Evolutionary conservation across 2,888 invertebrate species (phyloP), one percentile per base, ranked within the genome.

Genomic region (Minunthozetes semirufus): DNA sequence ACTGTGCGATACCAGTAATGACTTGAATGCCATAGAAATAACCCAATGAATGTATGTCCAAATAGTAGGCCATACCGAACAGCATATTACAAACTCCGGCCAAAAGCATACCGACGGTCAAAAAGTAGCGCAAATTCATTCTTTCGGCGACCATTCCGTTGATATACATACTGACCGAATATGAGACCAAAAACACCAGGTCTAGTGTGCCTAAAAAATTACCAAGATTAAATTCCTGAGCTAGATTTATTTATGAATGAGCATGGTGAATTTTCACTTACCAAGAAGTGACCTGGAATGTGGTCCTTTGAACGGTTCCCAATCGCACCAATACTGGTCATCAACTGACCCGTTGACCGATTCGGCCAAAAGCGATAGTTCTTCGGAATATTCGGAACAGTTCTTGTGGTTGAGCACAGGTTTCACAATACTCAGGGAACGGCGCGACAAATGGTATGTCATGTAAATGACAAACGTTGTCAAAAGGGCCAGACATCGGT

Each of bases 81-180:
- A 93, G 95, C 95, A 13, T 94, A 29, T 63, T 63, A n/a, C 63
- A 63, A 63, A 63, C 17, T 13, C 97, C 97, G 86, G 88, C 85
- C 81, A 76, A 56, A 83, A 96, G 97, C 97, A 97, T 97, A 77
- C 94, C 91, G 74, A 88, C 81, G 0, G 92, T 86, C 17, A 97
- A 86, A 84, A 94, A 97, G 82, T 93, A 92, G 2, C 96, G 87
- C 59, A 97, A 84, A 80, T 94, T 93, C 29, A 92, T 90, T 42
- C 95, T 86, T 83, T 97, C 97, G 0, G 96, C 96, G 74, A 97
- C 86, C 83, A 94, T 90, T 2, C 96, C 96, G 86, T 76, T 76
- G n/a, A 63, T 46, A 83, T 95, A 97, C 96, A 97, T 96, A 77
- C 93, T 91, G 74, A 88, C 87, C 0, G 96, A 95, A 82, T 97